Evolutionary conservation across 2,888 invertebrate genomes (phyloP).

Genomic region (Drosophila prostipennis): DNA sequence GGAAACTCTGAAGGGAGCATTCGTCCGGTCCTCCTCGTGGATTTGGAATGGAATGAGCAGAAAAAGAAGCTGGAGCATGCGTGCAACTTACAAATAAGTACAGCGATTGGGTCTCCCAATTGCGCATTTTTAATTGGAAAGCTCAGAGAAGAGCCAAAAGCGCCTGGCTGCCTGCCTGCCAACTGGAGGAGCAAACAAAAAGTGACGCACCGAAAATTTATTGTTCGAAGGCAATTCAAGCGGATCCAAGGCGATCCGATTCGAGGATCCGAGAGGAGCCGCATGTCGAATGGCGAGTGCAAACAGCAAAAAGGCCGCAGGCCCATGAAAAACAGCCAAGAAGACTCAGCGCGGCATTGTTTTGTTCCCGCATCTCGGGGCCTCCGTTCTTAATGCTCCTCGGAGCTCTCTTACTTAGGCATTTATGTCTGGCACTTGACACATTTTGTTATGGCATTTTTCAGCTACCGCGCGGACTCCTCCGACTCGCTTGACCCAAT

Average conservation of each 20-base stretch:
- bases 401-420: constrained; percentile 67
- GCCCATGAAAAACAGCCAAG: constrained; percentile 40
- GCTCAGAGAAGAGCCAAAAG: constrained; percentile 41
- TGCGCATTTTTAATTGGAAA: constrained; percentile 77
- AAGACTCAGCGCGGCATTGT: constrained; percentile 9
- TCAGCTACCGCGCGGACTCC: constrained; percentile 63
- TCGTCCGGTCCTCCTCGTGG: constrained; percentile 9
- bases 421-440: constrained; percentile 80
- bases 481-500: constrained; percentile 74
- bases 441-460: constrained; percentile 80
- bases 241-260: constrained; percentile 41
- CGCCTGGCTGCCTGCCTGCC: no score
- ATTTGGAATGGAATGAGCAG: neutral
- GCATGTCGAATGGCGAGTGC: constrained; percentile 68
- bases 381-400: constrained; percentile 18
- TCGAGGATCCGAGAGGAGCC: constrained; percentile 13
- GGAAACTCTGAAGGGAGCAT: constrained; percentile 37
- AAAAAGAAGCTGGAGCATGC: constrained; percentile 50
- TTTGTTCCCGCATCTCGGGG: constrained; percentile 11
- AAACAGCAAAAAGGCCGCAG: constrained; percentile 60
- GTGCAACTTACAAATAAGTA: constrained; percentile 76
- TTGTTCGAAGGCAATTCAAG: constrained; percentile 60
- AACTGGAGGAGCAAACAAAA: constrained; percentile 42
- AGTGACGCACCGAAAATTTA: constrained; percentile 77
- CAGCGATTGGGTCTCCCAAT: constrained; percentile 61